These are phyloP conservation scores for Laupala kohalensis DNA, from an alignment of 1,140 invertebrate genomes.

Conservation along the genomic window DNA sequence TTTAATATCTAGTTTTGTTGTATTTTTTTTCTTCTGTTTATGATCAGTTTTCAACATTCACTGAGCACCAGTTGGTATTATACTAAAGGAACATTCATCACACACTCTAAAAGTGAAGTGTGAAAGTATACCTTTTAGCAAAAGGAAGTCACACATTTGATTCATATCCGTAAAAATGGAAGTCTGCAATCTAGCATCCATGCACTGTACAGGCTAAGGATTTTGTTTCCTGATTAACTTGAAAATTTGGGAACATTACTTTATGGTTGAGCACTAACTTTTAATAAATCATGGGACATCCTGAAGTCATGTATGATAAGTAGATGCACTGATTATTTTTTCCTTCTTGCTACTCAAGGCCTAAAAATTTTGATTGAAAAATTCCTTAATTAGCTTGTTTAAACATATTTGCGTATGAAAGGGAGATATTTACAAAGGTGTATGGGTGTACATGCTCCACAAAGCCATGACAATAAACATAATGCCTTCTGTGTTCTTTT, in stretches of 20 bases:
- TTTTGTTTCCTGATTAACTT: too few species aligned
- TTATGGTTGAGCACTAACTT: not conserved
- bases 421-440: not conserved
- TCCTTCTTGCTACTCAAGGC: not conserved
- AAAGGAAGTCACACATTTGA: too few species aligned
- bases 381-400: not conserved
- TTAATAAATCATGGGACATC: not conserved
- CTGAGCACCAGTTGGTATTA: not conserved
- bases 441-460: not conserved
- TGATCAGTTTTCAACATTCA: not conserved
- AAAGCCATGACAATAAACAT: not conserved
- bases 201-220: not conserved
- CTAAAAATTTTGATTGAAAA: not conserved
- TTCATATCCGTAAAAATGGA: too few species aligned
- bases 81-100: not conserved
- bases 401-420: not conserved
- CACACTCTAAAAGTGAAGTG: too few species aligned
- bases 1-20: not conserved
- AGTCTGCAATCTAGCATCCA: not conserved
- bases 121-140: too few species aligned
- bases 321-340: not conserved
- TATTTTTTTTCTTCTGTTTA: not conserved
- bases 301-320: not conserved
- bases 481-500: not conserved
- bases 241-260: not conserved